Conservation (phyloP, 2,888 invertebrate species). For the Drosophila neutralis region DNA sequence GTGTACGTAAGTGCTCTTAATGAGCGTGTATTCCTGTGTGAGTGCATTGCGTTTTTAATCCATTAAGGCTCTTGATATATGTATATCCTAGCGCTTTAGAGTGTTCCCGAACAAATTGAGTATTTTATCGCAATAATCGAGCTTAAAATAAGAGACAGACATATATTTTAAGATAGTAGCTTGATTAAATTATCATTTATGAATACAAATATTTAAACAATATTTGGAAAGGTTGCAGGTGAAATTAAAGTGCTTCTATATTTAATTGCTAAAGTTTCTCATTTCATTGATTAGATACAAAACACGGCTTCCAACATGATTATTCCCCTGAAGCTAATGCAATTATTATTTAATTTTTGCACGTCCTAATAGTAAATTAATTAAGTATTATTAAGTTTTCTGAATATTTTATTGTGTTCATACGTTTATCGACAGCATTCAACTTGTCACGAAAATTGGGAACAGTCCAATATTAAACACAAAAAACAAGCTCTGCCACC, state of each 20-base stretch:
- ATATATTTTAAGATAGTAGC: neutral
- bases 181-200: neutral
- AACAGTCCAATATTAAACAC: slow-evolving; percentile 21
- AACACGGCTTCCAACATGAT: neutral
- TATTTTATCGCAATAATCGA: neutral
- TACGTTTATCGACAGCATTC: neutral
- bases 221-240: neutral
- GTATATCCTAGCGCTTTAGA: slow-evolving; percentile 21
- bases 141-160: neutral
- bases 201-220: neutral
- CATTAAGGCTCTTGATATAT: slow-evolving; percentile 46
- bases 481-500: slow-evolving; percentile 6
- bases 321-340: neutral
- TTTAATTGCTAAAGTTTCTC: neutral
- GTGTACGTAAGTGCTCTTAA: slow-evolving; percentile 10
- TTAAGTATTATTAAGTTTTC: neutral
- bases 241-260: neutral
- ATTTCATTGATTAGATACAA: neutral
- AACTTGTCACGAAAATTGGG: slow-evolving; percentile 1
- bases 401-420: neutral
- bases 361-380: neutral
- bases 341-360: neutral
- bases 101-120: neutral
- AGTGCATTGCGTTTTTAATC: slow-evolving; percentile 50
- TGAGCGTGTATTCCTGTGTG: slow-evolving; percentile 20